Percentiles rank a stretch among this genome's conserved stretches.
These are phyloP conservation scores for Shinisaurus crocodilurus DNA, from an alignment of 2,113 vertebrate genomes.

Conservation along the genomic window DNA sequence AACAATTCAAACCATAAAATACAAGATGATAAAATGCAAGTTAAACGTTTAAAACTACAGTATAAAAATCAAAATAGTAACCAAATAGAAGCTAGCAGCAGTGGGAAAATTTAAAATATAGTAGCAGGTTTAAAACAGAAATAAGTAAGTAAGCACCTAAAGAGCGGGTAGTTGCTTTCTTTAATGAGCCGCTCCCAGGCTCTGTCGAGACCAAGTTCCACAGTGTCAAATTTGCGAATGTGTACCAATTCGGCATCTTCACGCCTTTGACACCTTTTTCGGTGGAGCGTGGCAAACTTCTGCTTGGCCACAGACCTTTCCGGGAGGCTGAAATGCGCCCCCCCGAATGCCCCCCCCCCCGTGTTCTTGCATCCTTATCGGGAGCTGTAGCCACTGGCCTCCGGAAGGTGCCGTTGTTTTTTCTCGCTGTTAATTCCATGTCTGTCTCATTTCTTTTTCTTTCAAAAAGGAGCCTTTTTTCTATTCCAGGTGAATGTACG, in stretches of 20 bases:
- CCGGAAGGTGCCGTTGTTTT: neutral
- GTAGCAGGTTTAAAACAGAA: too few relatives aligned
- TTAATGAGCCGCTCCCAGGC: too few relatives aligned
- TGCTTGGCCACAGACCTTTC: neutral
- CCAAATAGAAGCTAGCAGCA: too few relatives aligned
- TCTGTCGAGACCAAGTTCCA: neutral
- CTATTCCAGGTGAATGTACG: slow-evolving; percentile 86
- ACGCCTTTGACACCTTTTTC: neutral
- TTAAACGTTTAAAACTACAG: too few relatives aligned
- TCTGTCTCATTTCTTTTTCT: neutral
- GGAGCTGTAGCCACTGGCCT: neutral
- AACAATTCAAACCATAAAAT: too few relatives aligned
- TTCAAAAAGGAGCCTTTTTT: neutral
- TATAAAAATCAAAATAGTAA: too few relatives aligned
- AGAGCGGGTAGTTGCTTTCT: too few relatives aligned
- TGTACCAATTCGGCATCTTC: neutral
- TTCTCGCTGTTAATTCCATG: neutral
- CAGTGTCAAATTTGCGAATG: neutral
- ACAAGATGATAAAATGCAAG: too few relatives aligned
- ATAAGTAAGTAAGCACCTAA: too few relatives aligned
- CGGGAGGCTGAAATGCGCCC: too few relatives aligned
- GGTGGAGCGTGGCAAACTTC: neutral
- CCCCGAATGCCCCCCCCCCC: too few relatives aligned
- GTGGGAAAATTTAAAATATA: too few relatives aligned
- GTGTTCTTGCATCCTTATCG: neutral